These are phyloP conservation scores for Clupea harengus DNA, from an alignment of 2,113 vertebrate species.

Conservation along the genomic window DNA sequence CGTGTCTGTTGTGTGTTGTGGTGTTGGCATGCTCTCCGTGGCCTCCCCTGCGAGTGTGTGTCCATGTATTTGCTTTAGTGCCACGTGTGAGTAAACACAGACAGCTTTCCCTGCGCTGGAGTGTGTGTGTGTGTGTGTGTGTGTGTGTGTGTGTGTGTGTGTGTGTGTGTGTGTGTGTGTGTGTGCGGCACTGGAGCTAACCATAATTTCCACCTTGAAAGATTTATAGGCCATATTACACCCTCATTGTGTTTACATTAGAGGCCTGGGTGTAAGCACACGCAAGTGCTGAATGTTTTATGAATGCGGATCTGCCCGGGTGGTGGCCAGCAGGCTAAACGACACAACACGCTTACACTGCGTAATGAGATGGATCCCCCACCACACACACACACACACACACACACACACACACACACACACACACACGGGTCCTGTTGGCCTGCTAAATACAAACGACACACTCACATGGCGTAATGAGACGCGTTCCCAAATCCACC, in stretches of 20 bases:
- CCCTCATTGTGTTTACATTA: constrained; percentile 47
- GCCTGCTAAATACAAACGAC: not conserved
- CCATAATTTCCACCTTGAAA: constrained; percentile 43
- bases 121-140: too few species aligned
- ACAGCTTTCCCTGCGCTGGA: not conserved
- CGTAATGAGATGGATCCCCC: not conserved
- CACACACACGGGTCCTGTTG: not conserved
- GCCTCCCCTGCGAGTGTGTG: not conserved
- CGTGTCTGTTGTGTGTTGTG: not conserved
- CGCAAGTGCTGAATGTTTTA: constrained; percentile 54
- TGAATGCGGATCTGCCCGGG: constrained; percentile 45
- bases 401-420: too few species aligned
- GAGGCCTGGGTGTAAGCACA: constrained; percentile 36
- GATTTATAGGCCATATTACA: constrained; percentile 55
- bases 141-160: too few species aligned
- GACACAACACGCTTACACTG: not conserved
- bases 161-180: too few species aligned
- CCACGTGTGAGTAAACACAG: not conserved
- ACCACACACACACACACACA: too few species aligned
- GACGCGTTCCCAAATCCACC: not conserved
- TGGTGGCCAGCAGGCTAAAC: not conserved
- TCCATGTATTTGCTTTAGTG: constrained; percentile 6
- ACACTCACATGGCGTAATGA: not conserved
- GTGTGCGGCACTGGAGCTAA: not conserved
- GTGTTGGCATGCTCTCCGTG: too few species aligned